Conservation (phyloP, 2,888 invertebrate genomes). For the Ditylenchus weischeri region DNA sequence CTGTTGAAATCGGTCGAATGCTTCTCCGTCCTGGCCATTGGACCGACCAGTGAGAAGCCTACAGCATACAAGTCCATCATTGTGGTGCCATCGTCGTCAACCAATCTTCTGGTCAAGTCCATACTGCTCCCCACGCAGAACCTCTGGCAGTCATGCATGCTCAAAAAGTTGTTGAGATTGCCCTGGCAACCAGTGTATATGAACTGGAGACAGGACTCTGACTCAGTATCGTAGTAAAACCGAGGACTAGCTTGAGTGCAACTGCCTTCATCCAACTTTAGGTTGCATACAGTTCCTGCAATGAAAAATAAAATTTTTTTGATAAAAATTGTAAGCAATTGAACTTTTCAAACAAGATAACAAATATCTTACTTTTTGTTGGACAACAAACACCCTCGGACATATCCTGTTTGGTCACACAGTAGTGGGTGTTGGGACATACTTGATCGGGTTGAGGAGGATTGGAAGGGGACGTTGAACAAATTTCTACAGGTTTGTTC, state of each 20-base stretch:
- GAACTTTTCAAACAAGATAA: not conserved
- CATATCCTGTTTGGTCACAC: slow-evolving; percentile 40
- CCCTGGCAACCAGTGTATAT: slow-evolving; percentile 52
- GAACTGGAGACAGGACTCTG: slow-evolving; percentile 41
- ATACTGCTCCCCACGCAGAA: slow-evolving; percentile 41
- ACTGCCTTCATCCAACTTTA: slow-evolving; percentile 38
- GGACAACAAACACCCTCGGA: slow-evolving; percentile 47
- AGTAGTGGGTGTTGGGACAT: slow-evolving; percentile 50
- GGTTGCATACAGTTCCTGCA: slow-evolving; percentile 47
- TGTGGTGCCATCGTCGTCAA: slow-evolving; percentile 30
- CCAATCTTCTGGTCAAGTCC: slow-evolving; percentile 35
- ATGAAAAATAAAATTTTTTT: not conserved
- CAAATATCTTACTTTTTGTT: slow-evolving; percentile 37
- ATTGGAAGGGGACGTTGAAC: not conserved
- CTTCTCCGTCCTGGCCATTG: slow-evolving; percentile 21
- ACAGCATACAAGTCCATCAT: slow-evolving; percentile 38
- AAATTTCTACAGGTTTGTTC: not conserved
- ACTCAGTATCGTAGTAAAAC: slow-evolving; percentile 40
- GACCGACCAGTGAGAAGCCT: slow-evolving; percentile 47
- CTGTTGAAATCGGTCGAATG: slow-evolving; percentile 37
- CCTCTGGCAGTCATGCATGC: slow-evolving; percentile 41
- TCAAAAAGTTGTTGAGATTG: slow-evolving; percentile 52
- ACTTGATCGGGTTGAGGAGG: slow-evolving; percentile 5
- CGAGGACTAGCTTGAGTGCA: slow-evolving; percentile 40
- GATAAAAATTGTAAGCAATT: slow-evolving; percentile 1